Conservation (phyloP, 1,140 invertebrate species). For the Cepaea nemoralis region DNA sequence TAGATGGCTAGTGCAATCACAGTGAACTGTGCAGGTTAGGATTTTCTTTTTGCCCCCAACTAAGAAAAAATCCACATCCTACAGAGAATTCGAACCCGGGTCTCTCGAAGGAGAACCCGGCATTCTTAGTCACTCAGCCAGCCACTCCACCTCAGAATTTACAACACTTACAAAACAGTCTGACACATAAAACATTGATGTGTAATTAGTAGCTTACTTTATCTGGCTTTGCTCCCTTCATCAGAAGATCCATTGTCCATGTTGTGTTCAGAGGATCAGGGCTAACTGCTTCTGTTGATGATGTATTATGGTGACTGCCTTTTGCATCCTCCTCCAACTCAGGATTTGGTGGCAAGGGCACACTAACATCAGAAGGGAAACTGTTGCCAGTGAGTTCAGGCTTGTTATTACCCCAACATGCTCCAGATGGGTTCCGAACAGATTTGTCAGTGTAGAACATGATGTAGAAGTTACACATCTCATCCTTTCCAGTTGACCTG, state of each 20-base stretch:
- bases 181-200: too few relatives aligned
- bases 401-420: slow-evolving; percentile 56
- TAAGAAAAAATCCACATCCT: too few relatives aligned
- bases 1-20: too few relatives aligned
- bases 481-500: slow-evolving; percentile 91
- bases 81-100: too few relatives aligned
- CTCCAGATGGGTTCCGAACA: slow-evolving; percentile 39
- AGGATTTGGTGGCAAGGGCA: slow-evolving; percentile 71
- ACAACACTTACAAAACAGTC: too few relatives aligned
- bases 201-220: slow-evolving; percentile 15
- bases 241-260: background rate
- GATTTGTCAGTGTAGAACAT: slow-evolving; percentile 94
- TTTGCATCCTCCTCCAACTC: slow-evolving; percentile 71
- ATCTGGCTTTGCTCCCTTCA: background rate
- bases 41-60: too few relatives aligned
- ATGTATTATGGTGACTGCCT: slow-evolving; percentile 50
- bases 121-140: too few relatives aligned
- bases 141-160: too few relatives aligned
- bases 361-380: slow-evolving; percentile 69
- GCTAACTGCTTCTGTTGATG: background rate
- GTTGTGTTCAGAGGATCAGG: background rate
- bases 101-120: too few relatives aligned
- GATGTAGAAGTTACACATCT: slow-evolving; percentile 99
- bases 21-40: too few relatives aligned
- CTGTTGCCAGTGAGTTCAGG: slow-evolving; percentile 45